Evolutionary conservation across 2,113 vertebrate species (phyloP).

Genomic region (Phyllopteryx taeniolatus): DNA sequence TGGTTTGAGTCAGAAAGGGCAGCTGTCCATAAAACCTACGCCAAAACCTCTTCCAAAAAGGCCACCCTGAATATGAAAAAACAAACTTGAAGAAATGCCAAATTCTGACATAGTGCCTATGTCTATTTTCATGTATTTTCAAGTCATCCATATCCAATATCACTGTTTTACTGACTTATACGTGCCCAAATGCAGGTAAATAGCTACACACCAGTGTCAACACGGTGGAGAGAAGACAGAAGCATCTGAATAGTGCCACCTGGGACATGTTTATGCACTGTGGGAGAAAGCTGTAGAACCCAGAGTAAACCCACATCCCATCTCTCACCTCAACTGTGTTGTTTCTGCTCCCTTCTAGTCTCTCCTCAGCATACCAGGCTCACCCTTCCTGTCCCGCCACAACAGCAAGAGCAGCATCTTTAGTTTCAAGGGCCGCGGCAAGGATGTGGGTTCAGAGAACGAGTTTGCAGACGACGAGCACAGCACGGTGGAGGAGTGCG

Average conservation of each 20-base stretch:
- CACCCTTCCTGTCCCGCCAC: constrained; percentile 95
- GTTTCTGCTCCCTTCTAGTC: constrained; percentile 72
- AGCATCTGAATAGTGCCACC: too few relatives aligned
- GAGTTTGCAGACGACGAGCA: constrained; percentile 96
- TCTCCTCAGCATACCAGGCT: constrained; percentile 94
- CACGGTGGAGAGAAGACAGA: too few relatives aligned
- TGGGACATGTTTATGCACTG: neutral
- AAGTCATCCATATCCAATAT: neutral
- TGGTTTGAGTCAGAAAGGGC: constrained; percentile 40
- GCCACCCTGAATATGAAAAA: neutral
- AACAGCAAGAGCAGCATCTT: constrained; percentile 99
- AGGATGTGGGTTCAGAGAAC: constrained; percentile 90
- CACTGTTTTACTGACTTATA: neutral
- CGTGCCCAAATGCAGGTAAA: neutral
- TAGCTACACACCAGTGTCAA: neutral
- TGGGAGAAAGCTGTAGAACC: too few relatives aligned
- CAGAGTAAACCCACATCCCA: neutral
- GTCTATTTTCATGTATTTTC: neutral
- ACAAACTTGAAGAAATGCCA: neutral
- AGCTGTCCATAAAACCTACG: neutral
- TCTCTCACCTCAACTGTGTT: neutral
- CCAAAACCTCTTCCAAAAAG: neutral
- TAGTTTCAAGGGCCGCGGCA: constrained; percentile 87
- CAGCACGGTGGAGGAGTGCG: constrained; percentile 96
- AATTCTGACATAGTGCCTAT: neutral